These are phyloP conservation scores for Apodemus agrarius DNA, from an alignment of 2,797 vertebrate genomes.

Conservation along the genomic window DNA sequence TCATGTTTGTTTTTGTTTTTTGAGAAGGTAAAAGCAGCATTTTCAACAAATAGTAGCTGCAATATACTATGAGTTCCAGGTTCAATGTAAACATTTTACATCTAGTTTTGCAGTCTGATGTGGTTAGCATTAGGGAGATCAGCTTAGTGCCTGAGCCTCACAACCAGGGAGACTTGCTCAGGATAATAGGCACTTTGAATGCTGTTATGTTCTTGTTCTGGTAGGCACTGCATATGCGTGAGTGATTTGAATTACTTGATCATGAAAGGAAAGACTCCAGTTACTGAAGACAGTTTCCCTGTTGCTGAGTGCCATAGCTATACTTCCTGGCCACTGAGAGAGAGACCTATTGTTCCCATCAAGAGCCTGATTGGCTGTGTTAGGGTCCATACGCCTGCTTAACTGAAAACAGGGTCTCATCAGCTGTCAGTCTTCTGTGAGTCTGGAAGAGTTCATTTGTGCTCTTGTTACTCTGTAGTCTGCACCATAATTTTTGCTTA, in stretches of 20 bases:
- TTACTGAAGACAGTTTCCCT: conserved; percentile 38
- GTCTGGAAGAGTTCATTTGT: not conserved
- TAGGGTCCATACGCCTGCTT: not conserved
- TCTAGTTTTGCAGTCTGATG: not conserved
- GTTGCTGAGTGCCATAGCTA: not conserved
- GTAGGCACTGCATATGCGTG: not conserved
- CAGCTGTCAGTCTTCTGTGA: not conserved
- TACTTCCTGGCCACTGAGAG: not conserved
- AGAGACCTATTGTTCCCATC: not conserved
- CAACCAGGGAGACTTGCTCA: not conserved
- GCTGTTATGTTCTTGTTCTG: not conserved
- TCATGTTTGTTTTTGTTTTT: not conserved
- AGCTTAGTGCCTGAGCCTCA: not conserved
- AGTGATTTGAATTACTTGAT: not conserved
- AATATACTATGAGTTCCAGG: not conserved
- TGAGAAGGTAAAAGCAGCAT: conserved; percentile 6
- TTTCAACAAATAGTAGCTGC: not conserved
- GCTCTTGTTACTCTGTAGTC: not conserved
- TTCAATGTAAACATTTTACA: not conserved
- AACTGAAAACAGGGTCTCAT: not conserved
- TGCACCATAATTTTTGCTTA: not conserved
- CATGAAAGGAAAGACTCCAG: not conserved
- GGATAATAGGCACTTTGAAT: conserved; percentile 2
- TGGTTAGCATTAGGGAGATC: not conserved
- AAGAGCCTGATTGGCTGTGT: not conserved